Conservation (phyloP, 1,140 invertebrate species). For the Heliconius melpomene region DNA sequence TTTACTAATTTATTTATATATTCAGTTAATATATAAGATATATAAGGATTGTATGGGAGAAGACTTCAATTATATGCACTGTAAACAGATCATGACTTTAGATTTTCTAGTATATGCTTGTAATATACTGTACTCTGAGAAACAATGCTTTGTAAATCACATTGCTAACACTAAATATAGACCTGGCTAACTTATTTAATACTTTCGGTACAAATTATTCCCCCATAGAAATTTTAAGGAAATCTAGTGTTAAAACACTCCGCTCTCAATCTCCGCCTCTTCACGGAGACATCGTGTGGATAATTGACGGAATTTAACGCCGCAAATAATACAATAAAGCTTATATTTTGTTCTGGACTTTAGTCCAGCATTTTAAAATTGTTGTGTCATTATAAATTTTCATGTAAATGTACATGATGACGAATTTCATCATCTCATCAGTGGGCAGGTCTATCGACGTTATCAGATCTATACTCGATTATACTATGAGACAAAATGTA, state of each 20-base stretch:
- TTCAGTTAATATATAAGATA: background rate
- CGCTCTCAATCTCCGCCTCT: no score
- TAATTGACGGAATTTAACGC: no score
- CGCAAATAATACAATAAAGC: no score
- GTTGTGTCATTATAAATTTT: no score
- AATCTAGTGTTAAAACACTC: no score
- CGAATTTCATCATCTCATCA: background rate
- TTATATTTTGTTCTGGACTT: no score
- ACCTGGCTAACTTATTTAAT: background rate
- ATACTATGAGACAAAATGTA: no score
- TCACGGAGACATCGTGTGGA: no score
- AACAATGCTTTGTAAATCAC: background rate
- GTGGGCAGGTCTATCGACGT: background rate
- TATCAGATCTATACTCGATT: background rate
- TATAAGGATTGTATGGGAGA: background rate
- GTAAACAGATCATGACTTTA: conserved; percentile 12
- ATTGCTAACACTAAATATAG: background rate
- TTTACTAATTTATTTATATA: no score
- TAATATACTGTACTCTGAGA: background rate
- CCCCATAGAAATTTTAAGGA: no score
- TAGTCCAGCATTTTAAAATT: no score
- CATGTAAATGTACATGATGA: background rate
- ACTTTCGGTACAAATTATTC: background rate
- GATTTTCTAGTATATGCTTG: background rate
- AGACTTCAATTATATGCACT: background rate